Evolutionary conservation across 2,113 vertebrate genomes (phyloP), one percentile per base, ranked within the genome.

Genomic region (Phylloscopus trochiloides): DNA sequence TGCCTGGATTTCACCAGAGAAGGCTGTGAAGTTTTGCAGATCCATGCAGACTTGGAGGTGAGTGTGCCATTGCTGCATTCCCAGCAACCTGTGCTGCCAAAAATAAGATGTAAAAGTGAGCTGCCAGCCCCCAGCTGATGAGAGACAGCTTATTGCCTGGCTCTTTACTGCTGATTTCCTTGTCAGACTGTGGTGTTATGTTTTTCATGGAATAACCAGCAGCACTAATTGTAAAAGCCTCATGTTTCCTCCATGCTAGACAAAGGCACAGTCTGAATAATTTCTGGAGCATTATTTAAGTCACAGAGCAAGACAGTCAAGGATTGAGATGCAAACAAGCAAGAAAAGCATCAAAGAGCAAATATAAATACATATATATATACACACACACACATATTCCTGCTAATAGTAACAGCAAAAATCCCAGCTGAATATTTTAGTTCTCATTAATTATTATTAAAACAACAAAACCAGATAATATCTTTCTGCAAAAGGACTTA

Each of bases 401-500:
- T 2, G 2, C 34, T 94, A 86, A 89, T 17, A 77, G 58, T 36
- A 91, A 75, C 7, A 3, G 73, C 38, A 91, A 90, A 91, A 94
- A 65, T 82, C 66, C 58, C 62, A 77, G 61, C 7, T 80, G 73
- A 82, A 34, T 65, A 67, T 91, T 94, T 94, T 80, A 71, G 67
- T 88, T 89, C 42, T 76, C 65, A 74, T 92, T 96, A 93, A 90
- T 96, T 95, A 93, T 80, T 89, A 93, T 86, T 94, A 95, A 94
- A 95, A 91, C 63, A 96, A 73, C 76, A 93, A 91, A 85, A 43
- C 47, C 51, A 95, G 96, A 95, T 97, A 80, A 38, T 36, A 96
- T 91, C 91, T 94, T 91, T 66, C 86, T 93, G 70, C 82, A 94
- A 84, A 96, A 55, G 68, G 85, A 94, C 73, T 91, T 29, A 54